These are phyloP conservation scores for Dolomedes plantarius DNA, from an alignment of 2,888 invertebrate genomes.

Conservation along the genomic window DNA sequence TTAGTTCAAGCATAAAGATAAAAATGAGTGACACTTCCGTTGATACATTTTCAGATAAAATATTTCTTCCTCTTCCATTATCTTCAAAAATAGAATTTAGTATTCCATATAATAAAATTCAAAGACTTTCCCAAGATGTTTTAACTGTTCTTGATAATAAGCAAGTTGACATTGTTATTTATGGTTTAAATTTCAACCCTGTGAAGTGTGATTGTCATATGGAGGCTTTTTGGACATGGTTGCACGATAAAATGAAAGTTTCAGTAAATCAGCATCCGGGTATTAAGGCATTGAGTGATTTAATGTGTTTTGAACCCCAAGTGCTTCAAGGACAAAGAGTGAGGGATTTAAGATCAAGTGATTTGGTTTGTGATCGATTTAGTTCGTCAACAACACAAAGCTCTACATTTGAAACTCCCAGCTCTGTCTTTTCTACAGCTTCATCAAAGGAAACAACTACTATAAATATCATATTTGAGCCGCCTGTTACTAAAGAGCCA, in stretches of 20 bases:
- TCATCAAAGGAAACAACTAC: conserved; percentile 74
- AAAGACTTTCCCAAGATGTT: conserved; percentile 86
- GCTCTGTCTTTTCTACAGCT: conserved; percentile 76
- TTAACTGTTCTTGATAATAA: conserved; percentile 88
- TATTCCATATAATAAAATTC: conserved; percentile 86
- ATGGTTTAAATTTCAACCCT: conserved; percentile 87
- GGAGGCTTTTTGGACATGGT: conserved; percentile 86
- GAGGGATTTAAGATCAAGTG: conserved; percentile 87
- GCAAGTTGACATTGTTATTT: conserved; percentile 83
- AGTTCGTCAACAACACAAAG: conserved; percentile 75
- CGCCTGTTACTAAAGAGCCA: conserved; percentile 64
- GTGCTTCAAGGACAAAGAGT: conserved; percentile 83
- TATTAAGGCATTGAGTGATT: conserved; percentile 75
- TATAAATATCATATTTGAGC: conserved; percentile 83
- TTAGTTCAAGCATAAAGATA: conserved; percentile 83
- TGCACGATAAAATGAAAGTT: conserved; percentile 76
- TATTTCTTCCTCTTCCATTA: conserved; percentile 90
- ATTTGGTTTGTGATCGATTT: conserved; percentile 84
- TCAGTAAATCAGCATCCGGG: conserved; percentile 34
- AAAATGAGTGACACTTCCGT: conserved; percentile 88
- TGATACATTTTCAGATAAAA: conserved; percentile 85
- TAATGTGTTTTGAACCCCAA: conserved; percentile 84
- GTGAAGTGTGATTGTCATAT: conserved; percentile 91
- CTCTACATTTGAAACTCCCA: conserved; percentile 36
- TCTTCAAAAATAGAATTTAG: conserved; percentile 88